Conservation (phyloP, 2,888 invertebrate species). For the Leptinotarsa tumamoca region DNA sequence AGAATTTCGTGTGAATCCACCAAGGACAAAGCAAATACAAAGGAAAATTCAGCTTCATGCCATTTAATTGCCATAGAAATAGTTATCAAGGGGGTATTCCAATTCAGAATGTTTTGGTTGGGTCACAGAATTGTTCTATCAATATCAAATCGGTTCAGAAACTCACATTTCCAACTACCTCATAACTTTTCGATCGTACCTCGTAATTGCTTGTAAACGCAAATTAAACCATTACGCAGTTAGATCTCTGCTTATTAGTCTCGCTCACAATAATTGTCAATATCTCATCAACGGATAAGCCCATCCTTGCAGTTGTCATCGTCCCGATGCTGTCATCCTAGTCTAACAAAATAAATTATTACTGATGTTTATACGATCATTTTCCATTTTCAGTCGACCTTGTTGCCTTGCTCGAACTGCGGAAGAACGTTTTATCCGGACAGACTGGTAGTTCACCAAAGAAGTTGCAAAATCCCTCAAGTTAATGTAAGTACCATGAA, state of each 20-base stretch:
- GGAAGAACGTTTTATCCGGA: slow-evolving; percentile 78
- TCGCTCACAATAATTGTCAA: slow-evolving; percentile 9
- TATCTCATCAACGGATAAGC: neutral
- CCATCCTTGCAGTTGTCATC: slow-evolving; percentile 14
- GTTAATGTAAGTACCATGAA: slow-evolving; percentile 49
- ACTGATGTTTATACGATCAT: neutral
- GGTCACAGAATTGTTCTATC: too few species aligned
- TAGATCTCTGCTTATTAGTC: neutral
- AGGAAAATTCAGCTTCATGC: too few species aligned
- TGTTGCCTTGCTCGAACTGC: slow-evolving; percentile 75
- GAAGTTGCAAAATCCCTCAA: slow-evolving; percentile 63
- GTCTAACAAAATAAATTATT: slow-evolving; percentile 1
- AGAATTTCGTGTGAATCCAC: too few species aligned
- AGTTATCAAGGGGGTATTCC: too few species aligned
- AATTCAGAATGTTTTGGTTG: too few species aligned
- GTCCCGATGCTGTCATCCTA: slow-evolving; percentile 8
- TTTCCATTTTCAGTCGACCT: slow-evolving; percentile 65
- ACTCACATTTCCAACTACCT: too few species aligned
- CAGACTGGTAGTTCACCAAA: slow-evolving; percentile 72
- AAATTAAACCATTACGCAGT: neutral
- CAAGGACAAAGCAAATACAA: too few species aligned
- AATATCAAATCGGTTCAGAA: too few species aligned
- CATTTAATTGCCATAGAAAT: too few species aligned
- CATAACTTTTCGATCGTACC: too few species aligned
- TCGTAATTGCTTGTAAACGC: neutral